These are phyloP conservation scores for Hypothenemus hampei DNA, from an alignment of 1,140 invertebrate genomes.

Conservation along the genomic window DNA sequence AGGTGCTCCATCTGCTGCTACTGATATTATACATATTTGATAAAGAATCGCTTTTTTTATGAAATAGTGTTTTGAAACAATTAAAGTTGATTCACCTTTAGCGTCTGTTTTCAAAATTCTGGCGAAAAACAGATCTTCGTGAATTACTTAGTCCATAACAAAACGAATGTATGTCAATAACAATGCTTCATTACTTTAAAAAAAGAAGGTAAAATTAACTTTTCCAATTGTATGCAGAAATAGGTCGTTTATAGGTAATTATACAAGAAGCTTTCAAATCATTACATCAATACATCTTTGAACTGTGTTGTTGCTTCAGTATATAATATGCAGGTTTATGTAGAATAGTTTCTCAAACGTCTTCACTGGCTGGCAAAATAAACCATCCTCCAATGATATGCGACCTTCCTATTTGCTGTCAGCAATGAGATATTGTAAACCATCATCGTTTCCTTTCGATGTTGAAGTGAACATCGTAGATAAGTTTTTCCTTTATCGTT, in stretches of 20 bases:
- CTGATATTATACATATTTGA: too few relatives aligned
- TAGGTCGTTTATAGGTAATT: conserved; percentile 38
- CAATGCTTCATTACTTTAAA: conserved; percentile 45
- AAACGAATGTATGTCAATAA: conserved; percentile 45
- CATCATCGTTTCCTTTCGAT: conserved; percentile 38
- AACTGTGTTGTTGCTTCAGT: conserved; percentile 42
- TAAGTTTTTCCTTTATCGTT: conserved; percentile 34
- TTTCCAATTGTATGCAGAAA: conserved; percentile 35
- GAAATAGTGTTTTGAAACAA: conserved; percentile 37
- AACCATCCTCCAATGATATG: conserved; percentile 43
- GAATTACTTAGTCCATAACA: conserved; percentile 42
- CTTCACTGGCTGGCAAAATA: conserved; percentile 40
- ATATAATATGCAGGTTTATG: conserved; percentile 36
- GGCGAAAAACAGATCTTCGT: conserved; percentile 37
- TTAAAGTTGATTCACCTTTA: conserved; percentile 46
- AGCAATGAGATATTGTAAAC: conserved; percentile 44
- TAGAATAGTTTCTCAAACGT: conserved; percentile 24
- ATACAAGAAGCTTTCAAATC: conserved; percentile 41
- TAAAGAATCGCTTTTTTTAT: too few relatives aligned
- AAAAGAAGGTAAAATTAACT: conserved; percentile 46
- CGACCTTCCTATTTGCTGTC: conserved; percentile 43
- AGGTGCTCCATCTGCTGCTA: conserved; percentile 33
- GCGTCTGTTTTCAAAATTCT: conserved; percentile 43
- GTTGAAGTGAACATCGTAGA: conserved; percentile 30
- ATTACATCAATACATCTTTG: conserved; percentile 46